Evolutionary conservation across 2,888 invertebrate genomes (phyloP).

Genomic region (Protophormia terraenovae): DNA sequence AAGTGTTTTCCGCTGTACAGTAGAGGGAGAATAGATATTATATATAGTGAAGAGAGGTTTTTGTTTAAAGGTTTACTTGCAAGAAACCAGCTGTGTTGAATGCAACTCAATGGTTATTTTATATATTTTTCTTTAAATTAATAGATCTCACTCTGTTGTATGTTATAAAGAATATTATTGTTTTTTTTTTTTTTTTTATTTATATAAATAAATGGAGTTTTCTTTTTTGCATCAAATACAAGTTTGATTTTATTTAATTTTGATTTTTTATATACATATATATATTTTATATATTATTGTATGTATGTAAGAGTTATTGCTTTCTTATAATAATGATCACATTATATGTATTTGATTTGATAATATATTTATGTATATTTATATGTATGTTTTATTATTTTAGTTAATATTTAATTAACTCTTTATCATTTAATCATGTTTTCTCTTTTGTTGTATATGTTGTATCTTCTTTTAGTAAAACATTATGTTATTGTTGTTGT

Average conservation of each 20-base stretch:
- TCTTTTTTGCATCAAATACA: constrained; percentile 22
- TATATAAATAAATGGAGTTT: constrained; percentile 5
- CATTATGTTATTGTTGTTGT: constrained; percentile 59
- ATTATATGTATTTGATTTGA: constrained; percentile 59
- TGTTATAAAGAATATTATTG: constrained; percentile 12
- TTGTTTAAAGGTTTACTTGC: neutral
- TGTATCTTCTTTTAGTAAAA: constrained; percentile 33
- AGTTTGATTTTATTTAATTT: constrained; percentile 40
- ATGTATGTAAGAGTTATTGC: constrained; percentile 50
- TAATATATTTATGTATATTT: constrained; percentile 27
- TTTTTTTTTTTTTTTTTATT: neutral
- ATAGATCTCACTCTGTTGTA: constrained; percentile 55
- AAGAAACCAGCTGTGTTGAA: constrained; percentile 21
- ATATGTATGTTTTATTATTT: neutral
- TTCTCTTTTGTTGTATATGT: constrained; percentile 27
- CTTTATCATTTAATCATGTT: constrained; percentile 63
- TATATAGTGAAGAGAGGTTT: neutral
- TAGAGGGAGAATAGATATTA: neutral
- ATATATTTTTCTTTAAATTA: neutral
- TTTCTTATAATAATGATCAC: constrained; percentile 60
- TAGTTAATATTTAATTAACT: constrained; percentile 4
- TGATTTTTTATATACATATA: constrained; percentile 41
- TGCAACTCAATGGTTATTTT: constrained; percentile 20
- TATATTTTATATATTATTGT: constrained; percentile 8
- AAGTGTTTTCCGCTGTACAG: neutral